Evolutionary conservation across 2,888 invertebrate genomes (phyloP), one percentile per base, ranked within the genome.

Genomic region (Sinentomon sp.): DNA sequence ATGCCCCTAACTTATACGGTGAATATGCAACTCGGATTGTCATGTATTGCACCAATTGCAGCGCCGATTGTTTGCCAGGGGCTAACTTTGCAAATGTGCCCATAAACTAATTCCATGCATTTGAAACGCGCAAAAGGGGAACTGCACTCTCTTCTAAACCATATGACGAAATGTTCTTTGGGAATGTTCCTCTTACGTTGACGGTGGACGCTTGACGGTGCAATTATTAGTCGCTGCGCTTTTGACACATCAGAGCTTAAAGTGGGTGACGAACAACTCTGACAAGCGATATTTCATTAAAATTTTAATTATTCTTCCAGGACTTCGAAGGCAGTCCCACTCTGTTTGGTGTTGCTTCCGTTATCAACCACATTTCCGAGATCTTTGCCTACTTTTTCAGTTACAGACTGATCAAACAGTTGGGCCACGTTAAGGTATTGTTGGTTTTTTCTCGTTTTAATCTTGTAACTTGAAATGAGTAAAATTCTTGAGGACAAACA

Each of bases 321-420:
- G 85, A 85, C 51, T 77, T 83, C 49, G 89, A 83, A 10, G 97
- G 97, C 9, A 74, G 85, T 0, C 94, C 94, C 6, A 89, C 92
- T 0, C 64, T 97, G 7, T 97, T 97, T 52, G 97, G 97, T 39
- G 75, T 97, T 20, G 89, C 92, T 2, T 92, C 94, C 0, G 87
- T 99, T 33, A 85, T 94, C 53, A 97, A 97, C 55, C 97, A 97
- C 57, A 75, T 92, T 41, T 92, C 92, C 2, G 97, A 97, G 57
- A 87, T 97, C 46, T 78, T 85, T 50, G 89, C 92, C 3, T 97
- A 92, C 54, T 94, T 94, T 64, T 89, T 92, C 63, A 82, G 85
- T 54, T 85, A 87, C 53, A 70, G 78, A 43, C 64, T 97, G 35
- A 94, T 97, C 46, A 69, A 77, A 21, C 75, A 82, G 54, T 73